Evolutionary conservation across 2,113 vertebrate genomes (phyloP).

Genomic region (Grammatotria lemairii): DNA sequence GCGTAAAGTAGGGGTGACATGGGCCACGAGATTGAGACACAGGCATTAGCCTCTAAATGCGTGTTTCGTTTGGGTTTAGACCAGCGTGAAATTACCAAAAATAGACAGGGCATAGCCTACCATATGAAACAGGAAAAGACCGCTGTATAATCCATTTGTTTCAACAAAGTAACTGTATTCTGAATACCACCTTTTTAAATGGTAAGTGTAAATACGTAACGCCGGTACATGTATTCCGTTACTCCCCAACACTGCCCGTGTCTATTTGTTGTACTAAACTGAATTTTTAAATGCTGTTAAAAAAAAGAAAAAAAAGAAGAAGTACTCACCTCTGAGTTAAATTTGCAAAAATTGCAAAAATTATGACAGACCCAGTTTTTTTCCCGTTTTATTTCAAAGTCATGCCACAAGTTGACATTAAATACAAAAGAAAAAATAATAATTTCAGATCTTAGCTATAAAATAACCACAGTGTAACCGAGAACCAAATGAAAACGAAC

Average conservation of each 20-base stretch:
- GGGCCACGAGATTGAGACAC: not conserved
- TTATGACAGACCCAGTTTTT: slow-evolving; percentile 1
- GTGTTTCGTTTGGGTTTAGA: not conserved
- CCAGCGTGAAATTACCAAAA: not conserved
- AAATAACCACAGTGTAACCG: slow-evolving; percentile 77
- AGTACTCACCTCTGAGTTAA: not conserved
- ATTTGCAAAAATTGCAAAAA: not conserved
- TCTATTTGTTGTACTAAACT: not conserved
- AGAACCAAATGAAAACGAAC: slow-evolving; percentile 44
- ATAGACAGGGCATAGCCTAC: not conserved
- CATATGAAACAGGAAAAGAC: not conserved
- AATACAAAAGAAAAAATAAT: slow-evolving; percentile 73
- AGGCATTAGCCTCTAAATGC: rapidly evolving
- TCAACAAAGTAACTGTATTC: not conserved
- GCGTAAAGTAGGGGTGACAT: not conserved
- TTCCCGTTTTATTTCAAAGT: slow-evolving; percentile 76
- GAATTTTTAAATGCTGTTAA: not conserved
- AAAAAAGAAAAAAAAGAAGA: not conserved
- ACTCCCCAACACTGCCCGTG: not conserved
- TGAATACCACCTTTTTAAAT: not conserved
- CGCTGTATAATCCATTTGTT: not conserved
- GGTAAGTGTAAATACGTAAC: not conserved
- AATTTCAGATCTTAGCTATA: slow-evolving; percentile 60
- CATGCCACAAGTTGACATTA: slow-evolving; percentile 81
- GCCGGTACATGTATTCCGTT: rapidly evolving